Evolutionary conservation across 2,113 vertebrate genomes (phyloP), one percentile per base, ranked within the genome.

Genomic region (Mesitornis unicolor): DNA sequence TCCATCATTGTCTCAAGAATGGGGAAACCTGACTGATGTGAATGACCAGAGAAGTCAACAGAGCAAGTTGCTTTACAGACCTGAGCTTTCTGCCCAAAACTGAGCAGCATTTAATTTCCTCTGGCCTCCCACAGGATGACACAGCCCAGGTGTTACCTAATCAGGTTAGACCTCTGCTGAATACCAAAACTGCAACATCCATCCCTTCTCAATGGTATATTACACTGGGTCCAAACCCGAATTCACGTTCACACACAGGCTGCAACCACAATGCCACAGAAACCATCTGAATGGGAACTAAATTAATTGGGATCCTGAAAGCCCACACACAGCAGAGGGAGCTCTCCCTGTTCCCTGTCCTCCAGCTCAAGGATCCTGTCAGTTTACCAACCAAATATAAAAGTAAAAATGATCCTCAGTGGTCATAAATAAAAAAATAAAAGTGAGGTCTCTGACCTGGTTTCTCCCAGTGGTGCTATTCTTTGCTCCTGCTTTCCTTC

Each of bases 261-360:
- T 86, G 45, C 19, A 60, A 21, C 53, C 57, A 28, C 26, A 29
- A 33, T 17, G 28, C 33, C 65, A 43, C 53, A 38, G 67, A 48
- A 79, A 35, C 53, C 53, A 60, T 17, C 36, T 26, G 42, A 61
- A 48, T 12, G 7, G 54, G 59, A 31, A 61, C 8, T 2, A 3
- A 67, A 19, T 45, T 8, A 47, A 14, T 8, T 29, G 19, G 63
- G 45, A 89, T 21, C 31, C 10, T 29, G 80, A 21, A 87, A 54
- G 19, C 38, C 22, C 84, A 77, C 53, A 29, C 45, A 61, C 96
- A 94, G 84, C 87, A 96, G 95, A 85, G 97, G 93, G 95, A 95
- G 85, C 69, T 54, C 84, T 88, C 89, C 24, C 40, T 54, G 57
- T 67, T 88, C 21, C 35, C 76, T 29, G 56, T 61, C 50, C 35